phyloP scores from a whole-genome alignment of 2,797 vertebrate genomes.

The Xenopus petersii region DNA sequence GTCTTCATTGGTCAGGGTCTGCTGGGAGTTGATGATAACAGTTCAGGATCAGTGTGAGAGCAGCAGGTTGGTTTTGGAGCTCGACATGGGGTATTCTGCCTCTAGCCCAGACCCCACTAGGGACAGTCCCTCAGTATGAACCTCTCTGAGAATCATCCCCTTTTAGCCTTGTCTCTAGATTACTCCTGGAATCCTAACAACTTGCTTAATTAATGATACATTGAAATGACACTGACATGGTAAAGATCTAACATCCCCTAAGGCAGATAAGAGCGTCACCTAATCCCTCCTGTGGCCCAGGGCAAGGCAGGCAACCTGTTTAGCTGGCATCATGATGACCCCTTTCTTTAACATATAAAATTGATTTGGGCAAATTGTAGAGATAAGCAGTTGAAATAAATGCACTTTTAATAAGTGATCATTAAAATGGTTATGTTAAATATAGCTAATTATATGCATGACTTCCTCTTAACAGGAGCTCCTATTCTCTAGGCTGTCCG shows the following conservation, averaged over 20 bases:
- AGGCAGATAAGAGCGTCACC: slow-evolving; percentile 20
- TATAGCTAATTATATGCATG: slow-evolving; percentile 83
- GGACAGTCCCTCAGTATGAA: no score
- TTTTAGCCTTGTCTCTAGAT: neutral
- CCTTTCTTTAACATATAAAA: slow-evolving; percentile 65
- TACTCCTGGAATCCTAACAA: slow-evolving; percentile 33
- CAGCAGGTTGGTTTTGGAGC: no score
- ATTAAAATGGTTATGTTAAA: slow-evolving; percentile 84
- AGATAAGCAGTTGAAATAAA: slow-evolving; percentile 74
- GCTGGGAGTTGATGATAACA: no score
- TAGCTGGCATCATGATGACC: slow-evolving; percentile 64
- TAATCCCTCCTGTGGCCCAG: slow-evolving; percentile 50
- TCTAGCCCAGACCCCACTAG: no score
- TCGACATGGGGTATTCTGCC: no score
- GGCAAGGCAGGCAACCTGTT: slow-evolving; percentile 58
- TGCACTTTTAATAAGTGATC: slow-evolving; percentile 79
- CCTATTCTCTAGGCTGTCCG: slow-evolving; percentile 74
- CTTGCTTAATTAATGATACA: slow-evolving; percentile 54
- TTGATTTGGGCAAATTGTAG: slow-evolving; percentile 71
- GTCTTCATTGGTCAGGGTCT: no score
- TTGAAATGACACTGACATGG: slow-evolving; percentile 53
- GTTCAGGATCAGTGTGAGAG: no score
- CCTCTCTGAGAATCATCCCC: no score
- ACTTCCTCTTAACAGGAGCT: slow-evolving; percentile 74
- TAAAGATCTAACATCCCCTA: slow-evolving; percentile 42